A percentile compares a stretch with the other conserved stretches of the same genome.
These are phyloP conservation scores for Dasypogon diadema DNA, from an alignment of 2,888 invertebrate species.

Conservation along the genomic window DNA sequence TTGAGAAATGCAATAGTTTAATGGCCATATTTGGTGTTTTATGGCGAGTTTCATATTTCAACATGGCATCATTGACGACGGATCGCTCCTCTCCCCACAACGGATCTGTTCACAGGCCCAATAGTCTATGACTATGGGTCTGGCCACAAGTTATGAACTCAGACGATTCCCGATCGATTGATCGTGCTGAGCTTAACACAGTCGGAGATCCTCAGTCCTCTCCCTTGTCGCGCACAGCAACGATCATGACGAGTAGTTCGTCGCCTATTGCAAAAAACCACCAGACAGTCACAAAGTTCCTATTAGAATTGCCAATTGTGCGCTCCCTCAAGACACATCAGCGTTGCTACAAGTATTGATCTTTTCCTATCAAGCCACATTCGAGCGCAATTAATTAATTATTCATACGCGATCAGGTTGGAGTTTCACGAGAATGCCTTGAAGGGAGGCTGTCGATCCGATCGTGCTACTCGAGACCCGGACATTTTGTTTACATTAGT, in stretches of 20 bases:
- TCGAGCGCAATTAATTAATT: conserved; percentile 57
- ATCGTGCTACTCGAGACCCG: not conserved
- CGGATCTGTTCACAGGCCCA: not conserved
- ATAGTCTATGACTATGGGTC: not conserved
- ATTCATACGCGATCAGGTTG: conserved; percentile 53
- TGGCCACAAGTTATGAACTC: conserved; percentile 38
- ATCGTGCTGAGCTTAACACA: conserved; percentile 23
- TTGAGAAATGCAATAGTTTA: conserved; percentile 56
- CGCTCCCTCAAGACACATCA: conserved; percentile 38
- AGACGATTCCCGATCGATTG: conserved; percentile 26
- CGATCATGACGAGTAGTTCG: conserved; percentile 1
- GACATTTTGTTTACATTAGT: conserved; percentile 28
- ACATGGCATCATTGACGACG: conserved; percentile 48
- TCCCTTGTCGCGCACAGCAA: not conserved
- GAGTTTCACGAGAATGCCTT: conserved; percentile 27
- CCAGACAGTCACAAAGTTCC: conserved; percentile 32
- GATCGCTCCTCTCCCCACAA: conserved; percentile 1
- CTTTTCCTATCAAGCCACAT: conserved; percentile 50
- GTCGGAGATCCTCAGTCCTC: not conserved
- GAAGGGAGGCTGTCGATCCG: conserved; percentile 15
- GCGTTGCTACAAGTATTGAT: not conserved
- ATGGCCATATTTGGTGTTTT: conserved; percentile 56
- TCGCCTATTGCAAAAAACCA: conserved; percentile 12
- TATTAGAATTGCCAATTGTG: conserved; percentile 53
- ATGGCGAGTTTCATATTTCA: conserved; percentile 55